Percentiles rank a stretch among this genome's conserved stretches.
These are phyloP conservation scores for Prosapia bicincta DNA, from an alignment of 2,888 invertebrate species.

Conservation along the genomic window DNA sequence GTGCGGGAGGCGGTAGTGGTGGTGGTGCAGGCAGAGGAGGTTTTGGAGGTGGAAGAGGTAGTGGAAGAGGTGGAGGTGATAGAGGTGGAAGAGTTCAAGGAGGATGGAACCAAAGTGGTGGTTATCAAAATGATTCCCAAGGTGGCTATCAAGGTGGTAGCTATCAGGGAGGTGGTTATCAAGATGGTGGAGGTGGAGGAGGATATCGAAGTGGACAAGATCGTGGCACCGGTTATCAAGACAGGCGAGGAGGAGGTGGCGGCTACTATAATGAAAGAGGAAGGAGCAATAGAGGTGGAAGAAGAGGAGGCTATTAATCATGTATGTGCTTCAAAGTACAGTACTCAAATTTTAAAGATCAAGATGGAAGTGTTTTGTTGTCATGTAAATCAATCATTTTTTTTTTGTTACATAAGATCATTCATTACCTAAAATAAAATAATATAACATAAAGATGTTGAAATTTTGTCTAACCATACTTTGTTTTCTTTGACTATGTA, in stretches of 20 bases:
- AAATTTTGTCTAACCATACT: too few relatives aligned
- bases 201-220: conserved; percentile 13
- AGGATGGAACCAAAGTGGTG: conserved; percentile 47
- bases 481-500: too few relatives aligned
- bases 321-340: too few relatives aligned
- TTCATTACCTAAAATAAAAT: too few relatives aligned
- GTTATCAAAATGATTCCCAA: conserved; percentile 39
- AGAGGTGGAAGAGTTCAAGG: conserved; percentile 47
- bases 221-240: conserved; percentile 19
- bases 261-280: conserved; percentile 20
- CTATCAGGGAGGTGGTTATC: conserved; percentile 32
- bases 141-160: conserved; percentile 27
- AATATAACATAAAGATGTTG: too few relatives aligned
- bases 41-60: conserved; percentile 41
- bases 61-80: conserved; percentile 40
- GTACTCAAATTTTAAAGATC: too few relatives aligned
- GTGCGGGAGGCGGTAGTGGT: conserved; percentile 47
- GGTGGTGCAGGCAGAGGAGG: conserved; percentile 34
- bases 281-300: conserved; percentile 14
- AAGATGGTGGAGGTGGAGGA: conserved; percentile 32
- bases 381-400: too few relatives aligned
- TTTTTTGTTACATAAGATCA: too few relatives aligned
- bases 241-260: conserved; percentile 25
- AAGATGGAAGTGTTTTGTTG: too few relatives aligned
- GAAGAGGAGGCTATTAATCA: conserved; percentile 19